Percentiles rank a stretch among this genome's conserved stretches.
These are phyloP conservation scores for Epistrophe grossulariae DNA, from an alignment of 2,888 invertebrate species.

Conservation along the genomic window DNA sequence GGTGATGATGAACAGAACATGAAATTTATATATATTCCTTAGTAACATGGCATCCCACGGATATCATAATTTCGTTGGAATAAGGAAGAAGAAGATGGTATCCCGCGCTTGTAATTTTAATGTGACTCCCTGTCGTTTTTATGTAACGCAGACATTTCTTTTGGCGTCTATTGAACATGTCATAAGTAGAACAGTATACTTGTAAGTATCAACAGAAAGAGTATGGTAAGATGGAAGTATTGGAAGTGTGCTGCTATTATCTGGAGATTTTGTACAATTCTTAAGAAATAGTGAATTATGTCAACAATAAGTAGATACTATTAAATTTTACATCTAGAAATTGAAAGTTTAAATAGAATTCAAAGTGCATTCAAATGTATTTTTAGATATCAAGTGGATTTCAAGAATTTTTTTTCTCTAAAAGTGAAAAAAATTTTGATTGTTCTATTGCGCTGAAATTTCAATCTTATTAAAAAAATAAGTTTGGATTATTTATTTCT, in stretches of 20 bases:
- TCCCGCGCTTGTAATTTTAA: conserved; percentile 29
- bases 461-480: too few relatives aligned
- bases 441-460: too few relatives aligned
- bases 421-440: too few relatives aligned
- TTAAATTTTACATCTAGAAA: background rate
- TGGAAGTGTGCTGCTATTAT: background rate
- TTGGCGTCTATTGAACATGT: conserved; percentile 24
- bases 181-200: background rate
- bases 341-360: background rate
- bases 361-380: too few relatives aligned
- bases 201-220: background rate
- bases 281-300: background rate
- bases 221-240: background rate
- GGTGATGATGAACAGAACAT: conserved; percentile 13
- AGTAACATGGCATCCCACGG: background rate
- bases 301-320: too few relatives aligned
- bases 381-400: too few relatives aligned
- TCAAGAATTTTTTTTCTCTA: too few relatives aligned
- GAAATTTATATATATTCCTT: conserved; percentile 9
- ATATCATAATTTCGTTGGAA: background rate
- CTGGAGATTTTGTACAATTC: background rate
- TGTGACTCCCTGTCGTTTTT: conserved; percentile 15
- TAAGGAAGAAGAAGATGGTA: background rate
- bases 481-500: too few relatives aligned
- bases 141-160: conserved; percentile 16